Evolutionary conservation across 2,888 invertebrate species (phyloP), one percentile per base, ranked within the genome.

Genomic region (Metellina segmentata): DNA sequence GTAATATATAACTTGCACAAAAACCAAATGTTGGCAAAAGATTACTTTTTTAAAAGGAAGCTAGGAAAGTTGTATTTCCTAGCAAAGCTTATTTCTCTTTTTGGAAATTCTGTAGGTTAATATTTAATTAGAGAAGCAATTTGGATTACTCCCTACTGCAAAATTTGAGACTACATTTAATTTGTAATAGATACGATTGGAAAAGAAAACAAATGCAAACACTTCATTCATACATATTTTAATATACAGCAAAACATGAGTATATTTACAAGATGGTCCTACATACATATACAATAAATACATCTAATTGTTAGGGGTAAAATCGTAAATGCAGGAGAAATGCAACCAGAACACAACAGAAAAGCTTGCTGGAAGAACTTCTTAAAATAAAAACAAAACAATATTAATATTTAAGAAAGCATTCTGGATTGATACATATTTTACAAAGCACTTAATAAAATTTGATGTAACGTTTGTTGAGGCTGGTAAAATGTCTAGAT

Each of bases 191-290:
- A 34, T 34, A 34, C 34, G 34, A 34, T 61, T 6, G 13, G 16
- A 5, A 61, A 5, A 61, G 61, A 16, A 61, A 82, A 51, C 51
- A 48, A 85, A 75, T 82, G 61, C 74, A 85, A 85, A 19, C 74
- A 74, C 34, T 85, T 74, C 74, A 85, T 85, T n/a, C 61, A 20
- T 75, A 48, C 16, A 75, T 51, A 61, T 11, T 85, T 85, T 61
- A 19, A 61, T 61, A 53, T 34, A 52, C 72, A 85, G 74, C 75
- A 85, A 9, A 85, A 61, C 61, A 75, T 85, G 85, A 74, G 13
- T 75, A 75, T 85, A 85, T 85, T 61, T 85, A 85, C 85, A 85
- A 34, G 75, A 85, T 85, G 85, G 83, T 20, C 20, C 85, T 85
- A 85, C 75, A 61, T 52, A 83, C 72, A 74, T 16, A 72, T 5